Conservation (phyloP, 1,140 invertebrate species). For the Sarcophaga bullata region DNA sequence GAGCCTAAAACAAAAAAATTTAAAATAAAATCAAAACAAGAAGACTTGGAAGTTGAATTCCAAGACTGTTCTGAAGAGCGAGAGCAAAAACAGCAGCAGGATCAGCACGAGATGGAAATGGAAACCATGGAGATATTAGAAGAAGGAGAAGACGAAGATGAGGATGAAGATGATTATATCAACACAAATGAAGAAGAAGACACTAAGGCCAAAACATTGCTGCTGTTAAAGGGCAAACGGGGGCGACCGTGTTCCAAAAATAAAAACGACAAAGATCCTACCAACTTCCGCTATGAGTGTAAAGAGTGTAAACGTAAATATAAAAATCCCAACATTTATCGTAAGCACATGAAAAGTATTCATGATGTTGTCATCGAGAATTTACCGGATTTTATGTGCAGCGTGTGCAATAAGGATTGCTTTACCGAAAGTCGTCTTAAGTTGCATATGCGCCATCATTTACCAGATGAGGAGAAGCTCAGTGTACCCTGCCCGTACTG, state of each 20-base stretch:
- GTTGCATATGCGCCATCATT: constrained; percentile 64
- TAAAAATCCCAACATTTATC: constrained; percentile 51
- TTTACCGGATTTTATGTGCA: constrained; percentile 59
- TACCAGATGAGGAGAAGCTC: constrained; percentile 63
- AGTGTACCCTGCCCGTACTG: constrained; percentile 63
- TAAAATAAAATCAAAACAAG: background rate
- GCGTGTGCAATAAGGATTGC: constrained; percentile 62
- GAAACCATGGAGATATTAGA: constrained; percentile 14
- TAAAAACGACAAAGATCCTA: background rate
- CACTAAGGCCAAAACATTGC: background rate
- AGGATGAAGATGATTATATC: background rate
- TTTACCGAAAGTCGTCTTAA: constrained; percentile 60
- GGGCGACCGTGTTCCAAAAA: background rate
- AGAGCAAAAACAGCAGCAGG: constrained; percentile 26
- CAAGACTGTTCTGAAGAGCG: constrained; percentile 27
- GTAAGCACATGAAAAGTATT: constrained; percentile 51
- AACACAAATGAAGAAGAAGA: background rate
- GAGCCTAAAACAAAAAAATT: background rate
- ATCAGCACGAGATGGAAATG: constrained; percentile 37
- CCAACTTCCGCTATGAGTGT: constrained; percentile 38
- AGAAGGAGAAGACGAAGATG: background rate
- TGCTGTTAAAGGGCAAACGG: background rate
- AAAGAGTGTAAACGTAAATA: constrained; percentile 52
- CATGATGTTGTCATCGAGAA: constrained; percentile 49
- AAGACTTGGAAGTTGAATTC: constrained; percentile 32